Evolutionary conservation across 2,888 invertebrate species (phyloP).

Genomic region (Lithophane leautieri): DNA sequence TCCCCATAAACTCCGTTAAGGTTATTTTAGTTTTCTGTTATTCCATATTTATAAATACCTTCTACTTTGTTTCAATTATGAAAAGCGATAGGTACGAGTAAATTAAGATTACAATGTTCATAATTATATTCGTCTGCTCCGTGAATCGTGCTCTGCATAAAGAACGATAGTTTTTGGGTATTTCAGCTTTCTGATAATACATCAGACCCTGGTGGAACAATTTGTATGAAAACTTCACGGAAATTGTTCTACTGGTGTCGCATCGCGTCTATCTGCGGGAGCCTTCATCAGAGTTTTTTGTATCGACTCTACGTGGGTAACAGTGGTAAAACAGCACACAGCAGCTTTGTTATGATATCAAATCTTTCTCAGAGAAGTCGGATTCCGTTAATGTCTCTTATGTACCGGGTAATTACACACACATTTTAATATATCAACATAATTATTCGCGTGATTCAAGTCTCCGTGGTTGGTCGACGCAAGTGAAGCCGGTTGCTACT

Average conservation of each 20-base stretch:
- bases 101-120: neutral
- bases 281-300: neutral
- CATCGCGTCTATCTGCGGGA: too few relatives aligned
- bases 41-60: neutral
- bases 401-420: conserved; percentile 59
- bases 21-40: conserved; percentile 12
- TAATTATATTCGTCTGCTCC: neutral
- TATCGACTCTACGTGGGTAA: neutral
- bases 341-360: conserved; percentile 16
- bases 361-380: conserved; percentile 38
- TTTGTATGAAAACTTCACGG: too few relatives aligned
- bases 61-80: conserved; percentile 5
- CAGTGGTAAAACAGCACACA: neutral
- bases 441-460: conserved; percentile 76
- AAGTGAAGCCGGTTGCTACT: conserved; percentile 79
- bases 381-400: conserved; percentile 46
- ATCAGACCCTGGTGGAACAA: neutral
- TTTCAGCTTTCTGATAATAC: neutral
- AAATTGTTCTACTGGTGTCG: too few relatives aligned
- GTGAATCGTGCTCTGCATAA: too few relatives aligned
- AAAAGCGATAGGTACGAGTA: neutral
- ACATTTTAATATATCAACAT: conserved; percentile 62
- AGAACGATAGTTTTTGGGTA: neutral
- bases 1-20: conserved; percentile 1
- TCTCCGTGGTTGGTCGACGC: conserved; percentile 74